Evolutionary conservation across 2,888 invertebrate species (phyloP).

Genomic region (Coenonympha arcania): DNA sequence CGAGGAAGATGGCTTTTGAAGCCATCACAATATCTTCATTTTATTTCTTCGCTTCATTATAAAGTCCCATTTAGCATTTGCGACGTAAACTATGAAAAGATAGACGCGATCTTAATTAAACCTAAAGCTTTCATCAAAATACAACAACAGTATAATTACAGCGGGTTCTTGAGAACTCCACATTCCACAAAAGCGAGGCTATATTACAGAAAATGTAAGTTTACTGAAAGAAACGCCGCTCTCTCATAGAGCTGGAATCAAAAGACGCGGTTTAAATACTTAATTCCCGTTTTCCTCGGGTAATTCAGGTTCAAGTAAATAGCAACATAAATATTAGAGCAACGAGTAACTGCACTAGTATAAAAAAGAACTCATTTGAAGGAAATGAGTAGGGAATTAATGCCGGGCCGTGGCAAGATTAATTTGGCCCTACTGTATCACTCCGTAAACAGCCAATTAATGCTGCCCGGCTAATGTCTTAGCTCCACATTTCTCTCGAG

Average conservation of each 20-base stretch:
- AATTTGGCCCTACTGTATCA: slow-evolving; percentile 28
- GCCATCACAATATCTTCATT: too few species aligned
- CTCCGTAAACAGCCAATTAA: slow-evolving; percentile 30
- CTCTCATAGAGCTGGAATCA: slow-evolving; percentile 19
- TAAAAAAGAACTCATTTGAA: slow-evolving; percentile 22
- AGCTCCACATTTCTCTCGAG: slow-evolving; percentile 24
- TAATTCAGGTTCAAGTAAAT: slow-evolving; percentile 26
- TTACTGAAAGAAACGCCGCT: slow-evolving; percentile 9
- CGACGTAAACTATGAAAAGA: neutral
- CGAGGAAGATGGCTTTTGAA: too few species aligned
- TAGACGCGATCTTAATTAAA: neutral
- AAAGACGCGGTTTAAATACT: slow-evolving; percentile 25
- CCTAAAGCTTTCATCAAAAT: neutral
- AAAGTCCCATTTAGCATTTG: neutral
- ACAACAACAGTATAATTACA: neutral
- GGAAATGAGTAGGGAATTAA: slow-evolving; percentile 21
- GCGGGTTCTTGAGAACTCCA: neutral
- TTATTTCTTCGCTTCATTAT: too few species aligned
- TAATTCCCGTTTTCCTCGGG: slow-evolving; percentile 21
- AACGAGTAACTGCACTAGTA: slow-evolving; percentile 9
- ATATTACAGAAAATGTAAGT: slow-evolving; percentile 13
- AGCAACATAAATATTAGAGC: slow-evolving; percentile 24
- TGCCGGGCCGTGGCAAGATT: slow-evolving; percentile 17
- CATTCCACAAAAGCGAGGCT: slow-evolving; percentile 5
- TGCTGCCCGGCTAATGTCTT: slow-evolving; percentile 22